phyloP scores from a whole-genome alignment of 2,113 vertebrate genomes.

The Bubo scandiacus region DNA sequence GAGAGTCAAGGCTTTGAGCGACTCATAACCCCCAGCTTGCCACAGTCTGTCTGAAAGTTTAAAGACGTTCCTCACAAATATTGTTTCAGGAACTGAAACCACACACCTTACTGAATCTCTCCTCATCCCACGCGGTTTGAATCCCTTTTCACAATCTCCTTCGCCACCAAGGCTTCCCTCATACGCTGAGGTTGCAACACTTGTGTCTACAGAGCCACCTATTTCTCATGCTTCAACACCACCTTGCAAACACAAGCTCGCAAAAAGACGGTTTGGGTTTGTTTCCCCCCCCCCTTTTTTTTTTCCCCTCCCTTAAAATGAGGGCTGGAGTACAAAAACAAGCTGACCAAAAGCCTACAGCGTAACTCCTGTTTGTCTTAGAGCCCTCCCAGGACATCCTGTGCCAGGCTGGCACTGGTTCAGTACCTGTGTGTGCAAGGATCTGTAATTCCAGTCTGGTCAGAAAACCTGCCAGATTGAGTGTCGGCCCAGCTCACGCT shows the following conservation, averaged over 20 bases:
- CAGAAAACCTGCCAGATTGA: background rate
- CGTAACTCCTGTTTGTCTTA: rapidly evolving
- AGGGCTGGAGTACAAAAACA: background rate
- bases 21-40: background rate
- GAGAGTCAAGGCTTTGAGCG: background rate
- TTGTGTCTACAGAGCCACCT: background rate
- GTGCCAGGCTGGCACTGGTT: background rate
- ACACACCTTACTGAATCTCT: background rate
- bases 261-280: background rate
- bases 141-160: background rate
- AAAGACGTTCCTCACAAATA: background rate
- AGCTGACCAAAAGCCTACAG: background rate
- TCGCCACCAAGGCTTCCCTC: background rate
- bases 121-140: background rate
- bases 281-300: background rate
- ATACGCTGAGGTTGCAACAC: background rate
- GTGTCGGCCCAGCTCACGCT: rapidly evolving
- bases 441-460: background rate
- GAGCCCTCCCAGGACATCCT: background rate
- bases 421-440: rapidly evolving
- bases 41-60: background rate
- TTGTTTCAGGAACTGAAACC: background rate
- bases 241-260: background rate
- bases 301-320: background rate
- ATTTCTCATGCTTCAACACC: background rate